phyloP scores from a whole-genome alignment of 2,797 vertebrate species.

The Ispidina lecontei region DNA sequence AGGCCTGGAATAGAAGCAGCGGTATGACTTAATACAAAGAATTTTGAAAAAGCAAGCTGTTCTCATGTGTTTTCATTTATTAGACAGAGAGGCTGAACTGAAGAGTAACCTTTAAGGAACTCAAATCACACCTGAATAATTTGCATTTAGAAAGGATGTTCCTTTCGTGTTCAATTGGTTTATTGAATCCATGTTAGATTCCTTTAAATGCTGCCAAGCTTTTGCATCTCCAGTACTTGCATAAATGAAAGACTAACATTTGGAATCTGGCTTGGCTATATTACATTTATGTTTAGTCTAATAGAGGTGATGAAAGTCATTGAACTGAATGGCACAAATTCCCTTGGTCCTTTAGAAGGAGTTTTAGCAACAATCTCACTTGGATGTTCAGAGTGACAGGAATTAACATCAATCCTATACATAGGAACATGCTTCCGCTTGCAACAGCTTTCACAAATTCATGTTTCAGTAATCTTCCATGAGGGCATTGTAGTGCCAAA shows the following conservation, averaged over 20 bases:
- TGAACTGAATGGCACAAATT: conserved; percentile 59
- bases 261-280: conserved; percentile 68
- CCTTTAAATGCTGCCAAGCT: conserved; percentile 54
- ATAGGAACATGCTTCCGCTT: conserved; percentile 9
- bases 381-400: conserved; percentile 32
- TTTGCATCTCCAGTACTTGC: conserved; percentile 64
- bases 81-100: conserved; percentile 28
- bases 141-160: conserved; percentile 67
- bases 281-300: conserved; percentile 60
- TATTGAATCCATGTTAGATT: conserved; percentile 50
- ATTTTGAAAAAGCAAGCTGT: conserved; percentile 38
- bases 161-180: conserved; percentile 58
- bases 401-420: conserved; percentile 29
- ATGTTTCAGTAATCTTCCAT: conserved; percentile 6
- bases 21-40: conserved; percentile 45
- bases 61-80: conserved; percentile 49
- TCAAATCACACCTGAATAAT: conserved; percentile 54
- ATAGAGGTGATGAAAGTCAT: conserved; percentile 58
- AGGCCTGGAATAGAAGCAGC: conserved; percentile 40
- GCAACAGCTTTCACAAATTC: conserved; percentile 16
- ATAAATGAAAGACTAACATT: conserved; percentile 75
- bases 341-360: conserved; percentile 36
- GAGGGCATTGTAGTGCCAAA: not conserved
- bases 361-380: conserved; percentile 2
- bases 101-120: conserved; percentile 58